A percentile compares a stretch with the other conserved stretches of the same genome.
Evolutionary conservation across 1,140 invertebrate species (phyloP).

Genomic region (Drosophila guanche): DNA sequence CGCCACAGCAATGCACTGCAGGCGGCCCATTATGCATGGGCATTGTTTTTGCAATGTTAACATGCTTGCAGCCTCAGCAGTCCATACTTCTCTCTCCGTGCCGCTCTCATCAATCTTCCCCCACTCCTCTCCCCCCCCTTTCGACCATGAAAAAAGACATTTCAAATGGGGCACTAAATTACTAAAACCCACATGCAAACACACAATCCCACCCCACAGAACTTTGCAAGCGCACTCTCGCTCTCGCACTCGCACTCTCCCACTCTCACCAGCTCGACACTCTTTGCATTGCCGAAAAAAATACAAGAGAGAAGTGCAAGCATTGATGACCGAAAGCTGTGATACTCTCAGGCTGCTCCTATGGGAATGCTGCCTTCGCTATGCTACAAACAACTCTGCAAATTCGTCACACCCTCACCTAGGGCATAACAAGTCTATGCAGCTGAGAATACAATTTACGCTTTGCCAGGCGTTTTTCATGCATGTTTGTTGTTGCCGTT

Average conservation of each 20-base stretch:
- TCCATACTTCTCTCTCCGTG: no score
- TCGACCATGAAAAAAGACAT: conserved; percentile 35
- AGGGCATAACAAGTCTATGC: conserved; percentile 38
- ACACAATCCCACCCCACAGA: conserved; percentile 1
- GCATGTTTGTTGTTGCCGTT: conserved; percentile 39
- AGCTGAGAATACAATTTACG: conserved; percentile 67
- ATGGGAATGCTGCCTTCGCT: no score
- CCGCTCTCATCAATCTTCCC: neutral
- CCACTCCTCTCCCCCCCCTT: neutral
- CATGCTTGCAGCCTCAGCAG: no score
- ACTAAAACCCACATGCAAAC: conserved; percentile 50
- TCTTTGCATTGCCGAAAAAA: conserved; percentile 27
- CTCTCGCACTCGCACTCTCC: neutral
- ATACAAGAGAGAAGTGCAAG: conserved; percentile 6
- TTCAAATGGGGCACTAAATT: conserved; percentile 71
- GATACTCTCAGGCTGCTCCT: no score
- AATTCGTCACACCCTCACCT: no score
- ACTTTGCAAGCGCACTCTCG: conserved; percentile 6
- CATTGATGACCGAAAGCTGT: no score
- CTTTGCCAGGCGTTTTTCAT: conserved; percentile 70
- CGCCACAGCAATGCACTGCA: no score
- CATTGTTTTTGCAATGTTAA: neutral
- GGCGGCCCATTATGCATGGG: neutral
- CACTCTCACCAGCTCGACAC: neutral
- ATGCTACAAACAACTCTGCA: no score